These are phyloP conservation scores for Gonioctena quinquepunctata DNA, from an alignment of 1,140 invertebrate genomes.

Conservation along the genomic window DNA sequence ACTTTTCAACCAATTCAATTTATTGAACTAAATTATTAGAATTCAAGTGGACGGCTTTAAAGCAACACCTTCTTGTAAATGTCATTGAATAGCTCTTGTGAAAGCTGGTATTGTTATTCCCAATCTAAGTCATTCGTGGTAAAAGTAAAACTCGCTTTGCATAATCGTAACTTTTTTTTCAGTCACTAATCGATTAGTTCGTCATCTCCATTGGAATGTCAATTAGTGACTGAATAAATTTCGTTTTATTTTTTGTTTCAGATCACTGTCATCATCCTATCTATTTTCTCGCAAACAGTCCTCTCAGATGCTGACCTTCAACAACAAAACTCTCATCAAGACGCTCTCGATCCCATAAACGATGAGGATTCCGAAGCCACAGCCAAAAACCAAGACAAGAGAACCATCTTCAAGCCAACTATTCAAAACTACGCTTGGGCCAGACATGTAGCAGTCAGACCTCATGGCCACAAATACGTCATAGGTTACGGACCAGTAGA, in stretches of 20 bases:
- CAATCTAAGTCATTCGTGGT: not conserved
- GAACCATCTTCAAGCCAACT: constrained; percentile 39
- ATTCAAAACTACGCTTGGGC: constrained; percentile 35
- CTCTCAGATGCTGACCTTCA: constrained; percentile 8
- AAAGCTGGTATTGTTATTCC: not conserved
- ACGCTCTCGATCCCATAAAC: constrained; percentile 42
- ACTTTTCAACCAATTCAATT: too few species aligned
- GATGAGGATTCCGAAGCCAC: constrained; percentile 32
- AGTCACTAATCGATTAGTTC: too few species aligned
- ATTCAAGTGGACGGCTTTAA: too few species aligned
- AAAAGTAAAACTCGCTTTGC: not conserved
- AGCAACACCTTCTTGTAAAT: too few species aligned
- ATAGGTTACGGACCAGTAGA: constrained; percentile 41
- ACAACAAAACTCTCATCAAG: constrained; percentile 27
- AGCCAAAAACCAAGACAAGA: constrained; percentile 45
- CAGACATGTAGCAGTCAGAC: constrained; percentile 40
- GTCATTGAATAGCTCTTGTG: too few species aligned
- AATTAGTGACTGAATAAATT: too few species aligned
- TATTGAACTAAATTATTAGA: too few species aligned
- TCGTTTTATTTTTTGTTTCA: constrained; percentile 11
- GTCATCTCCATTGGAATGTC: too few species aligned
- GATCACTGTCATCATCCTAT: constrained; percentile 1
- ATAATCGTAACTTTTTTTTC: too few species aligned
- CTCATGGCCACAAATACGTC: constrained; percentile 37
- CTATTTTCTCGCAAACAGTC: not conserved